phyloP scores from a whole-genome alignment of 1,140 invertebrate genomes.

The fruit fly (Drosophila melanogaster) region Release_6_plus_ISO1_MT NT_033777.3:15641501-15642000 shows the following conservation, averaged over 20 bases:
- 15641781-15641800: conserved; percentile 6
- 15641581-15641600: conserved; percentile 28
- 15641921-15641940: conserved; percentile 34
- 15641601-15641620: conserved; percentile 26
- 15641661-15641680: conserved; percentile 55
- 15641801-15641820: background rate
- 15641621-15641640: conserved; percentile 66
- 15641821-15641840: conserved; percentile 11
- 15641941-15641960: conserved; percentile 59
- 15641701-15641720: conserved; percentile 45
- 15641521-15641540: conserved; percentile 73
- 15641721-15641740: conserved; percentile 67
- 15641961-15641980: conserved; percentile 25
- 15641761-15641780: conserved; percentile 46
- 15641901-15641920: conserved; percentile 35
- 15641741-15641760: conserved; percentile 47
- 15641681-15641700: conserved; percentile 78
- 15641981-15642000: conserved; percentile 65
- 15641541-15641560: conserved; percentile 55
- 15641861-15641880: conserved; percentile 75
- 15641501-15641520: conserved; percentile 4
- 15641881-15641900: conserved; percentile 36
- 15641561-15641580: conserved; percentile 2
- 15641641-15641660: conserved; percentile 78
- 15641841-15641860: conserved; percentile 49